Evolutionary conservation across 2,888 invertebrate species (phyloP).

Genomic region (Agrypnus murinus): DNA sequence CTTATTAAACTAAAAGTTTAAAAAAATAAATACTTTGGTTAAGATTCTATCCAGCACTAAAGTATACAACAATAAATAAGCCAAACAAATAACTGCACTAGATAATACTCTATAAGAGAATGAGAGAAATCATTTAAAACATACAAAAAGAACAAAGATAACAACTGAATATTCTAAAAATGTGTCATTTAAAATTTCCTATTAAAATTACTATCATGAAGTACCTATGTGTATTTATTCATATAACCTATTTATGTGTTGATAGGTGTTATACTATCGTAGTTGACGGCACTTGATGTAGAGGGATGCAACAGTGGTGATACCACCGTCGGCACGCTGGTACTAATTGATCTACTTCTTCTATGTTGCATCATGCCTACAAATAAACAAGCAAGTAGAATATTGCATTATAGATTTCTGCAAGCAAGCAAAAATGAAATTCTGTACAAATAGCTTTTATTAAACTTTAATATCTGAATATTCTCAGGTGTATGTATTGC

Average conservation of each 20-base stretch:
- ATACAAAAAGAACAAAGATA: no score
- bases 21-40: conserved; percentile 49
- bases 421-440: no score
- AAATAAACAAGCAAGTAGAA: conserved; percentile 39
- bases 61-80: conserved; percentile 33
- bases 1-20: conserved; percentile 32
- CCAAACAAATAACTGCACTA: conserved; percentile 21
- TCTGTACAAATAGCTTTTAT: no score
- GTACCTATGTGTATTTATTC: no score
- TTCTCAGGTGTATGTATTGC: no score
- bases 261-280: conserved; percentile 67
- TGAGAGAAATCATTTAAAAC: neutral
- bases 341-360: conserved; percentile 23
- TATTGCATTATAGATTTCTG: no score
- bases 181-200: no score
- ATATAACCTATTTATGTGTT: neutral
- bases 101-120: conserved; percentile 1
- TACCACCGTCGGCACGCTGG: conserved; percentile 60
- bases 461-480: no score
- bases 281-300: conserved; percentile 65
- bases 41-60: conserved; percentile 35
- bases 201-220: no score
- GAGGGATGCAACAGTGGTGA: conserved; percentile 68
- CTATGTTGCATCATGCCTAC: conserved; percentile 51
- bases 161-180: no score